These are phyloP conservation scores for Protobothrops flavoviridis DNA, from an alignment of 2,113 vertebrate genomes.

Conservation along the genomic window DNA sequence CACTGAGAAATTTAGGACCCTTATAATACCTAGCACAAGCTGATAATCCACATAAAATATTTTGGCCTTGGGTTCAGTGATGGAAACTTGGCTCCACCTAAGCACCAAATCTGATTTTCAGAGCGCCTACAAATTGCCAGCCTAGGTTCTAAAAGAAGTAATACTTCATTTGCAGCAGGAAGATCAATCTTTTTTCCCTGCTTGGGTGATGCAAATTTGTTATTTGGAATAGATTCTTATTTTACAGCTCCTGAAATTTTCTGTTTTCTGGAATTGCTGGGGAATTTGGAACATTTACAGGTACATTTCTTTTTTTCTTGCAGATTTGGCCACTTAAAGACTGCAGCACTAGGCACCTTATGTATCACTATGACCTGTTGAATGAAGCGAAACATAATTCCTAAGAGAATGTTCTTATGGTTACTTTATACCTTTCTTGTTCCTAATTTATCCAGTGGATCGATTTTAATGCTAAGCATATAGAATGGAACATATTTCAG, in stretches of 20 bases:
- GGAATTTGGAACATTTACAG: slow-evolving; percentile 37
- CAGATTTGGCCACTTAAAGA: not conserved
- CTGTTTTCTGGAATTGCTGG: not conserved
- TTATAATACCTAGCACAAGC: slow-evolving; percentile 51
- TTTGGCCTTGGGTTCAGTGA: slow-evolving; percentile 57
- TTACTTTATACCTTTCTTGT: not conserved
- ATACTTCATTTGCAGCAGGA: not conserved
- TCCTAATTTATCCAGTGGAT: not conserved
- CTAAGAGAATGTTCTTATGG: not conserved
- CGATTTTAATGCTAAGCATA: not conserved
- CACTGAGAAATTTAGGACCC: slow-evolving; percentile 1
- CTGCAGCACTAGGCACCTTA: no score
- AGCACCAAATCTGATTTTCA: slow-evolving; percentile 3
- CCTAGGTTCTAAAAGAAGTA: not conserved
- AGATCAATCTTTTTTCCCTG: not conserved
- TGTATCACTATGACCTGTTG: not conserved
- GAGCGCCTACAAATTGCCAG: slow-evolving; percentile 68
- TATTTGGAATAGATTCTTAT: not conserved
- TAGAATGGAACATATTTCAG: not conserved
- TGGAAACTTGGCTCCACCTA: slow-evolving; percentile 45
- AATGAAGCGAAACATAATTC: not conserved
- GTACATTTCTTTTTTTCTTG: slow-evolving; percentile 38
- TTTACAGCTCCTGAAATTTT: slow-evolving; percentile 3
- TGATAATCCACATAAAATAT: slow-evolving; percentile 53
- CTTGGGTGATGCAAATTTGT: not conserved